A percentile compares a stretch with the other conserved stretches of the same genome.
phyloP scores from a whole-genome alignment of 1,140 invertebrate genomes.

The Periplaneta americana region DNA sequence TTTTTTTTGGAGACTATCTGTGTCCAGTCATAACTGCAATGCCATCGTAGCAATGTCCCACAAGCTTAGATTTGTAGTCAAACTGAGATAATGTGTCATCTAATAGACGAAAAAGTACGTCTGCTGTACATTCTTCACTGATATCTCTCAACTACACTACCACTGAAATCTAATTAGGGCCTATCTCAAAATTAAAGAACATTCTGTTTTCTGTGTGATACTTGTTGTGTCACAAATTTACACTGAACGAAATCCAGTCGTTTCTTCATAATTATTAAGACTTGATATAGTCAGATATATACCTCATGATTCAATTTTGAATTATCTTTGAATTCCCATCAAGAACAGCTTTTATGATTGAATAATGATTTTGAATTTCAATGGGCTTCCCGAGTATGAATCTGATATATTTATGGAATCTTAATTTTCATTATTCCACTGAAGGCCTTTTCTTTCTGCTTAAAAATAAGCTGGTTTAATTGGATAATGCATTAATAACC shows the following conservation, averaged over 20 bases:
- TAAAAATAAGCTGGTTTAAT: background rate
- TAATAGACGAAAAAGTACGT: background rate
- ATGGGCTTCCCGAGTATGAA: background rate
- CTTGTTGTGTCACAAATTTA: slow-evolving; percentile 12
- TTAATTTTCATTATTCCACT: background rate
- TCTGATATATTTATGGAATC: background rate
- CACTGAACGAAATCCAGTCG: slow-evolving; percentile 7
- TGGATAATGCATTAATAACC: background rate
- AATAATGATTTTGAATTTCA: background rate
- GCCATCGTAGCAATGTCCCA: background rate
- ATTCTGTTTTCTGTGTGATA: slow-evolving; percentile 4
- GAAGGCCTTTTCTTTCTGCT: background rate
- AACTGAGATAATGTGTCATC: background rate
- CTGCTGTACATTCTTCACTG: background rate
- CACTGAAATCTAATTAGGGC: background rate
- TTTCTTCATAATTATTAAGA: background rate
- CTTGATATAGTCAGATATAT: background rate
- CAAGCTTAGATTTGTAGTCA: background rate
- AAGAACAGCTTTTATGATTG: background rate
- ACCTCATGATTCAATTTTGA: background rate
- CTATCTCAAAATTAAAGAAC: background rate
- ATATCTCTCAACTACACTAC: background rate
- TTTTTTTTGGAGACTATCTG: too few relatives aligned
- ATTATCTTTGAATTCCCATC: background rate
- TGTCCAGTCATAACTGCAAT: background rate